Evolutionary conservation across 2,888 invertebrate genomes (phyloP), one percentile per base, ranked within the genome.

Genomic region (Galeopsomyia nigrocyanea): DNA sequence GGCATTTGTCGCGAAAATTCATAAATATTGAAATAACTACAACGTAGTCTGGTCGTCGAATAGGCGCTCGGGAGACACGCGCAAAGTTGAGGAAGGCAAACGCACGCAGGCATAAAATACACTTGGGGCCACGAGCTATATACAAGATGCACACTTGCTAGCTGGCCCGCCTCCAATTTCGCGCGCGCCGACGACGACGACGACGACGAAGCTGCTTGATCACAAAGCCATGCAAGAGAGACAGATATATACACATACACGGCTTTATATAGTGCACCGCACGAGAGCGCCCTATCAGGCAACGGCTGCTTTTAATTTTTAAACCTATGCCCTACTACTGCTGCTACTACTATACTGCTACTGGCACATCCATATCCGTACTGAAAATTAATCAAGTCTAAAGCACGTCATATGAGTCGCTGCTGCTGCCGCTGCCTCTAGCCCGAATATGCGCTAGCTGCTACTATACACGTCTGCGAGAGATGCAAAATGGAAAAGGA

Each of bases 371-470:
- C 14, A 61, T 47, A 47, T 49, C 60, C 47, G 60, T 61, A 61
- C 60, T 61, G 46, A 49, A 49, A 22, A 61, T 61, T 61, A 61
- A 61, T 61, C 49, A 49, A 22, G 47, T 61, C 46, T 39, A 46
- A 19, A 39, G 31, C 46, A 39, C 19, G 46, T 58, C 19, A 19
- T 17, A 31, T 31, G 57, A 57, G 57, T 58, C 7, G 58, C 39
- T 58, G 26, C 39, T 17, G 16, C 31, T 31, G n/a, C n/a, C n/a
- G n/a, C n/a, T n/a, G n/a, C 56, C 26, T 14, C 19, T 19, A 13
- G n/a, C 22, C 49, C 39, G 13, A 39, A 39, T 39, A 39, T 39
- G 39, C 13, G 39, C 39, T n/a, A n/a, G n/a, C n/a, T 39, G 26
- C 26, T 26, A 3, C 26, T 26, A 3, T 26, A 26, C 26, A 39